Evolutionary conservation across 1,140 invertebrate genomes (phyloP), one percentile per base, ranked within the genome.

Genomic region (Lysiphlebus fabarum): DNA sequence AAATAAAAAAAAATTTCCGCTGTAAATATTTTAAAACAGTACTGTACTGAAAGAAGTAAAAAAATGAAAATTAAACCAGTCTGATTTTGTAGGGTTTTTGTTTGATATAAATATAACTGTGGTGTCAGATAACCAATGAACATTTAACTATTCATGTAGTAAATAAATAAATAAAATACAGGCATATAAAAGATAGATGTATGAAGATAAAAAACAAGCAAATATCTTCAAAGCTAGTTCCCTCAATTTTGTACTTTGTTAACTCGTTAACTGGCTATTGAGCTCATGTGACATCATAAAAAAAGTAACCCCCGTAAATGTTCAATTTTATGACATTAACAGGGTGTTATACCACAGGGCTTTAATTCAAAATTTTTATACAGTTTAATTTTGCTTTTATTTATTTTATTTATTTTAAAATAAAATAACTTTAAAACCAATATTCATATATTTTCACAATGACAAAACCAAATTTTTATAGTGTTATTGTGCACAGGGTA

Each of bases 201-300:
- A n/a, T n/a, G n/a, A n/a, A 33, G 42, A 56, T 17, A 36, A 41
- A 34, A 56, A 44, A 12, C 26, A 44, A 17, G 2, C 17, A 26
- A 26, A 26, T 26, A 26, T 2, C 17, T 26, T 26, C 17, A 26
- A 10, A 49, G 10, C 33, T 26, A 0, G 7, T 56, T 45, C 26
- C 54, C 54, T 56, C 54, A 56, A 56, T 56, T 44, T 42, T 56
- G 54, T 56, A 56, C 41, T 56, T 56, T 56, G 44, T 56, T 56
- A 56, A 56, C 54, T 36, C 54, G 43, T 56, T 56, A 56, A 56
- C 54, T 41, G 43, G 26, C 54, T 42, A 33, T 56, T 56, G 37
- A 56, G 54, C 54, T 41, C 54, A 56, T 44, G 44, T 56, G 54
- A 56, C 44, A 26, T 41, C 34, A 5, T 44, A 44, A 56, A 56